These are phyloP conservation scores for Anthoptus insignis DNA, from an alignment of 2,888 invertebrate species.

Conservation along the genomic window DNA sequence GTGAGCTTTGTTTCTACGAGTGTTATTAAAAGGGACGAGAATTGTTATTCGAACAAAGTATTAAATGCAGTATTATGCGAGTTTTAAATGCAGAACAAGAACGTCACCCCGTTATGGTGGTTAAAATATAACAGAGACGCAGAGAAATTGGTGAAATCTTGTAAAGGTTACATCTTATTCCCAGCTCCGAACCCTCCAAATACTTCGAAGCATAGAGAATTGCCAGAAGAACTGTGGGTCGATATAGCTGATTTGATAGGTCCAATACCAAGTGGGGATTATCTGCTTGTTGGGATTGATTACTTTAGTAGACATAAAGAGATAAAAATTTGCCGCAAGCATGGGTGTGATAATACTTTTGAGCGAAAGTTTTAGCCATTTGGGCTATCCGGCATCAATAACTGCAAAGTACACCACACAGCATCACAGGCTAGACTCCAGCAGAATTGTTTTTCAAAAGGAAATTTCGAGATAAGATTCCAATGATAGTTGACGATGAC, in stretches of 20 bases:
- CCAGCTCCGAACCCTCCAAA: background rate
- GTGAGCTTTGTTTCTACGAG: background rate
- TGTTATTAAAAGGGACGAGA: background rate
- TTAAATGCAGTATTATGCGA: no score
- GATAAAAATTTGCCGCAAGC: background rate
- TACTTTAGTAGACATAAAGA: background rate
- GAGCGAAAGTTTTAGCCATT: background rate
- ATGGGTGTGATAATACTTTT: background rate
- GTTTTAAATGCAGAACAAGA: background rate
- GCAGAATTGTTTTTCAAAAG: conserved; percentile 49
- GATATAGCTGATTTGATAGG: background rate
- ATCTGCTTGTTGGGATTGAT: background rate
- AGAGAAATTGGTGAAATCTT: background rate
- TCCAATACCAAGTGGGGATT: background rate
- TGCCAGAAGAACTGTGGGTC: background rate
- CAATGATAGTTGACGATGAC: conserved; percentile 26
- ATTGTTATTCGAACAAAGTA: background rate
- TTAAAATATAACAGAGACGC: background rate
- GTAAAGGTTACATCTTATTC: background rate
- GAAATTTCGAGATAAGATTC: conserved; percentile 52
- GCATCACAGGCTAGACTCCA: conserved; percentile 52
- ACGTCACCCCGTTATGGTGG: background rate
- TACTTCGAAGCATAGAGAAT: background rate
- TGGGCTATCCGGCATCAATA: background rate
- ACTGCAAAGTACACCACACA: conserved; percentile 51